Conservation (phyloP, 2,797 vertebrate genomes). For the Pipistrellus kuhlii region DNA sequence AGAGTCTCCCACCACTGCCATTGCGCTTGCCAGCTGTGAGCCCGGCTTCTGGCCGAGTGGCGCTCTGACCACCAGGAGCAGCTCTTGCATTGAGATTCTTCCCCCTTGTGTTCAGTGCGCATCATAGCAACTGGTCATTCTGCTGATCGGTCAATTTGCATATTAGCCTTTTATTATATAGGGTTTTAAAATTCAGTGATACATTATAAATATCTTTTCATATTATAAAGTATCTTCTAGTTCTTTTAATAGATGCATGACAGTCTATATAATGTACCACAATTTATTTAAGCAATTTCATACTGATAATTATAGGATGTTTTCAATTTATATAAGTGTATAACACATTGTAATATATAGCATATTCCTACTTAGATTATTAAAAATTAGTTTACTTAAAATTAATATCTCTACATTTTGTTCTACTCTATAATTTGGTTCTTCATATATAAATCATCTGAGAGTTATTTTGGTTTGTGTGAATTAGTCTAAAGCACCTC, state of each 20-base stretch:
- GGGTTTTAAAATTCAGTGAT: constrained; percentile 14
- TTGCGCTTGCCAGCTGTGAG: too few species aligned
- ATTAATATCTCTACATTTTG: not conserved
- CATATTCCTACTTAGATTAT: not conserved
- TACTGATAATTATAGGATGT: not conserved
- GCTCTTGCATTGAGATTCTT: too few species aligned
- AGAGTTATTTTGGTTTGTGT: not conserved
- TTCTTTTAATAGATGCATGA: not conserved
- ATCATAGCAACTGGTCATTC: too few species aligned
- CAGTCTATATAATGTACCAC: not conserved
- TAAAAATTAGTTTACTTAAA: constrained; percentile 3
- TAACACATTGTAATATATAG: not conserved
- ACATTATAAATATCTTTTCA: not conserved
- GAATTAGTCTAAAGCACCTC: not conserved
- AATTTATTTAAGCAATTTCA: not conserved
- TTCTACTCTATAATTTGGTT: not conserved
- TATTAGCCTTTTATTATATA: too few species aligned
- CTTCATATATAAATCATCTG: not conserved
- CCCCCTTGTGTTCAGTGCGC: too few species aligned
- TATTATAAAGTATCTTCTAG: not conserved
- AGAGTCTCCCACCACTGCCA: too few species aligned
- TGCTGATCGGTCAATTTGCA: too few species aligned
- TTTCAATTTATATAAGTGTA: not conserved
- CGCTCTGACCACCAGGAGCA: too few species aligned
- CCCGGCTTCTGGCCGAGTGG: too few species aligned